Conservation (phyloP, 2,797 vertebrate species). For the Lates japonicus region DNA sequence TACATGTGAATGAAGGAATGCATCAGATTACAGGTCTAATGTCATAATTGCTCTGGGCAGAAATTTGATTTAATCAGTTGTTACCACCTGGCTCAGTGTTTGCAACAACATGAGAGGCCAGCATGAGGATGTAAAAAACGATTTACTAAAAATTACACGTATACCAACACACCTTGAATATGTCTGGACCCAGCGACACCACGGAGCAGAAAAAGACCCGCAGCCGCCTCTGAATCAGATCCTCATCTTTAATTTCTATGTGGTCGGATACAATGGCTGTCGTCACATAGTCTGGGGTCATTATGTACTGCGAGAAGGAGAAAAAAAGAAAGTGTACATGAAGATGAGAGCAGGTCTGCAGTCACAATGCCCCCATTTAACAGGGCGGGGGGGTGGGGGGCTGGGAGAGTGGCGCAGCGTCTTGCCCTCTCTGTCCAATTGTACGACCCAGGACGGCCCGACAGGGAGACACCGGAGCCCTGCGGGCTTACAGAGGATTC, state of each 20-base stretch:
- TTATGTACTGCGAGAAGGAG: conserved; percentile 90
- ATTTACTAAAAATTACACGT: conserved; percentile 27
- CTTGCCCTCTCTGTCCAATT: conserved; percentile 65
- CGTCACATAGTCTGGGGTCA: conserved; percentile 97
- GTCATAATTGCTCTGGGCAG: conserved; percentile 61
- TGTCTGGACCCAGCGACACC: conserved; percentile 82
- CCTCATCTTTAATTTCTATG: conserved; percentile 93
- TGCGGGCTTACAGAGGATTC: conserved; percentile 62
- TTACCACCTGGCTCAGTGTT: conserved; percentile 56
- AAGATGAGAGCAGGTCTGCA: conserved; percentile 93
- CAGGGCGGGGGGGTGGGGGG: conserved; percentile 31
- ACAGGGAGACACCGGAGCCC: conserved; percentile 84
- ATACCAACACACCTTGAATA: conserved; percentile 78
- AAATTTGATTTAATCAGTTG: conserved; percentile 67
- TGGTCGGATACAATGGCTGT: conserved; percentile 92
- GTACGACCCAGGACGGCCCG: conserved; percentile 48
- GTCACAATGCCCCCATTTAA: conserved; percentile 97
- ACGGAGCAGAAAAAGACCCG: conserved; percentile 87
- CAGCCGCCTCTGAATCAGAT: conserved; percentile 90
- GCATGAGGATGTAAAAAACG: conserved; percentile 21
- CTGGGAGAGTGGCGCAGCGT: conserved; percentile 35
- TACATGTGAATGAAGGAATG: conserved; percentile 46
- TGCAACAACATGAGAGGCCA: conserved; percentile 20
- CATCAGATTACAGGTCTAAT: conserved; percentile 71
- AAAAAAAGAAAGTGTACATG: conserved; percentile 89